phyloP scores from a whole-genome alignment of 1,140 invertebrate genomes.

The Formica selysi region DNA sequence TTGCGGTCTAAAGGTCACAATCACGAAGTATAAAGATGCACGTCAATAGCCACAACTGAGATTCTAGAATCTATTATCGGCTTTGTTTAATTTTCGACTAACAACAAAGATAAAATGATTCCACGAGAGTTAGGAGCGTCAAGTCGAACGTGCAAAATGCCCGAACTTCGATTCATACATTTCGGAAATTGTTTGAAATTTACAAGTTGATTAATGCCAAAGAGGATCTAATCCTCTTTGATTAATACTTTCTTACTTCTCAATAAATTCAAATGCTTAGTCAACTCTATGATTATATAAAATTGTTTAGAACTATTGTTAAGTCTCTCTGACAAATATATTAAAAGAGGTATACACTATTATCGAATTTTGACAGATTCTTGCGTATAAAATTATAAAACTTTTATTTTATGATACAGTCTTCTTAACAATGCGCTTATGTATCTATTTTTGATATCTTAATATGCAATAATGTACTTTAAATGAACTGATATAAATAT shows the following conservation, averaged over 20 bases:
- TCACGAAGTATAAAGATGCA: too few species aligned
- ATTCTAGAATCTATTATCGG: not conserved
- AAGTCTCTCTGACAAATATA: not conserved
- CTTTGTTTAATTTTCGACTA: too few species aligned
- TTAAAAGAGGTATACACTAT: not conserved
- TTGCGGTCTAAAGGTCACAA: not conserved
- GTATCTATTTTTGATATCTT: slow-evolving; percentile 24
- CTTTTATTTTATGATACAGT: slow-evolving; percentile 79
- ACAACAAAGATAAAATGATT: too few species aligned
- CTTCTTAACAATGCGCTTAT: slow-evolving; percentile 67
- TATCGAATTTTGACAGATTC: not conserved
- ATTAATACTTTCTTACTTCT: not conserved
- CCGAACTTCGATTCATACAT: not conserved
- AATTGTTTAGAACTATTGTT: not conserved
- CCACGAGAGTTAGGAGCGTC: too few species aligned
- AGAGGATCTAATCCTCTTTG: too few species aligned
- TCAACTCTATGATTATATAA: slow-evolving; percentile 2
- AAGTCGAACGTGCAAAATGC: too few species aligned
- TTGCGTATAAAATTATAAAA: slow-evolving; percentile 80
- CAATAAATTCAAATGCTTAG: not conserved
- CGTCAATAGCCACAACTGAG: not conserved
- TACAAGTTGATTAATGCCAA: not conserved
- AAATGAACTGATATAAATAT: slow-evolving; percentile 65
- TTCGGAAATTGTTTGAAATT: not conserved
- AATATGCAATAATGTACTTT: slow-evolving; percentile 14